These are phyloP conservation scores for Sitta carolinensis DNA, from an alignment of 2,797 vertebrate genomes.

Conservation along the genomic window DNA sequence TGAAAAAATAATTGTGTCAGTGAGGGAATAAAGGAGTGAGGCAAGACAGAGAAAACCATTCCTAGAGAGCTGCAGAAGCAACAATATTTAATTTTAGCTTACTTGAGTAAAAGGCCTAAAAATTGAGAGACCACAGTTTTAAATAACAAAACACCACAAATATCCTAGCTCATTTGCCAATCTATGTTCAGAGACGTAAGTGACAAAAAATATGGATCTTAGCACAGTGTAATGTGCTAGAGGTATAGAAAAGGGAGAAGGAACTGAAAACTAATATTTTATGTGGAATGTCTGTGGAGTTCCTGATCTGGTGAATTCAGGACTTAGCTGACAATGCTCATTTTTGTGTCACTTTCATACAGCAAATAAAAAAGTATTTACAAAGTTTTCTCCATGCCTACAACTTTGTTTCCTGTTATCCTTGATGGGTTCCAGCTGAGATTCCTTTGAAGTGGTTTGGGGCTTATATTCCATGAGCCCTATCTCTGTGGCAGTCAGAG, in stretches of 20 bases:
- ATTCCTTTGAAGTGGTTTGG: not conserved
- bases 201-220: not conserved
- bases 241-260: not conserved
- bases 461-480: not conserved
- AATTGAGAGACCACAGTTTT: not conserved
- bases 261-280: not conserved
- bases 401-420: not conserved
- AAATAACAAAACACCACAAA: not conserved
- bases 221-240: not conserved
- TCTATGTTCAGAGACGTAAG: not conserved
- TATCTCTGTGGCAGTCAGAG: not conserved
- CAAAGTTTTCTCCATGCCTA: not conserved
- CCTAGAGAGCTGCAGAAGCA: not conserved
- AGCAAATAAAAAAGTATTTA: not conserved
- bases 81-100: not conserved
- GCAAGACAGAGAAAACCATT: not conserved
- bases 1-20: not conserved
- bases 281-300: not conserved
- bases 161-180: not conserved
- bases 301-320: not conserved
- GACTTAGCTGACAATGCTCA: not conserved
- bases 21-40: not conserved
- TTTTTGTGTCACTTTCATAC: not conserved
- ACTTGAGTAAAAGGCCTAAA: not conserved
- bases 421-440: not conserved